Percentiles rank a stretch among this genome's conserved stretches.
Conservation (phyloP, 53 echinoderm and acorn worm genomes). For the Holothuria leucospilota region DNA sequence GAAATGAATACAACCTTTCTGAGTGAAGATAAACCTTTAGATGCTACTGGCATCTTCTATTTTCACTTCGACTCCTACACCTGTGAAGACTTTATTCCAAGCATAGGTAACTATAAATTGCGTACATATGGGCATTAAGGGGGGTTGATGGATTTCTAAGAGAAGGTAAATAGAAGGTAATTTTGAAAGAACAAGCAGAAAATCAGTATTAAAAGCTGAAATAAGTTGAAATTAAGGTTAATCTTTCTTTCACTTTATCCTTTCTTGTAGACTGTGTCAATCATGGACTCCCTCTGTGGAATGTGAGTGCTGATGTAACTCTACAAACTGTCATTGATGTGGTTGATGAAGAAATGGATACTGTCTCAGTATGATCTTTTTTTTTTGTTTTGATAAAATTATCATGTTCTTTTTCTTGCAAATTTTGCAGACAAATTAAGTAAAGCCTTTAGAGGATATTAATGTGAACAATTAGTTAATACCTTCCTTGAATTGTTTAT, state of each 20-base stretch:
- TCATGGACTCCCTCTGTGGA: slow-evolving; percentile 56
- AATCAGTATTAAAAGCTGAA: no score
- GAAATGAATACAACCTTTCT: slow-evolving; percentile 57
- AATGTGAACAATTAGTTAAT: no score
- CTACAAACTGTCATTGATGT: slow-evolving; percentile 70
- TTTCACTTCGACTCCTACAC: slow-evolving; percentile 68
- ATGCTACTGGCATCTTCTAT: slow-evolving; percentile 73
- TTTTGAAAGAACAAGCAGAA: no score
- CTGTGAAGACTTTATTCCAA: slow-evolving; percentile 54
- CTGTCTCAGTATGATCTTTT: slow-evolving; percentile 59
- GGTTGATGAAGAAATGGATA: slow-evolving; percentile 73
- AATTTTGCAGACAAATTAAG: not conserved
- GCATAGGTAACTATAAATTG: slow-evolving; percentile 41
- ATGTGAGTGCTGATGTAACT: slow-evolving; percentile 70
- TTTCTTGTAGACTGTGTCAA: slow-evolving; percentile 52
- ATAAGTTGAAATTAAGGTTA: no score
- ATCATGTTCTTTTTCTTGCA: not conserved
- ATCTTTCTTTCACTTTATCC: not conserved
- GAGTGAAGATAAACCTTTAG: slow-evolving; percentile 61
- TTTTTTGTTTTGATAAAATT: not conserved
- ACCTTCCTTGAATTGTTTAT: no score
- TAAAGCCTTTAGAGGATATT: no score
- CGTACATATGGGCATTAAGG: no score
- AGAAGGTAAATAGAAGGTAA: no score
- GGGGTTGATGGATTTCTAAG: no score